phyloP scores from a whole-genome alignment of 2,113 vertebrate genomes.

The Crotophaga sulcirostris region DNA sequence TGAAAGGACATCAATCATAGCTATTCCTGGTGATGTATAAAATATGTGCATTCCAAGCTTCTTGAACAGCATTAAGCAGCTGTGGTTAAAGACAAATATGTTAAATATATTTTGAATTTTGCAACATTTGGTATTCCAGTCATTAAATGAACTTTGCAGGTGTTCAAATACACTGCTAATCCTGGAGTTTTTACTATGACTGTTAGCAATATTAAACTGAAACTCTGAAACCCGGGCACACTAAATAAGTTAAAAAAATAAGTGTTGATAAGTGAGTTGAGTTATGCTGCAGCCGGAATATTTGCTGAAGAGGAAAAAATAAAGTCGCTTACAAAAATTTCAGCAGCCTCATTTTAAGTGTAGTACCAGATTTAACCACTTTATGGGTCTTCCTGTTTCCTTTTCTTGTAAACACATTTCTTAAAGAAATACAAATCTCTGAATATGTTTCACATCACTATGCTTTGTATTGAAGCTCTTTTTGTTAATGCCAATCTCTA shows the following conservation, averaged over 20 bases:
- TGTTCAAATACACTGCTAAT: constrained; percentile 76
- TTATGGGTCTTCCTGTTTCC: constrained; percentile 31
- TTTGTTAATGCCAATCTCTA: neutral
- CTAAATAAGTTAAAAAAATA: constrained; percentile 40
- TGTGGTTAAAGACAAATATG: constrained; percentile 73
- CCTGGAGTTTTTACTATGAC: constrained; percentile 60
- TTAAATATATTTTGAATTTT: constrained; percentile 74
- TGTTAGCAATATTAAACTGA: constrained; percentile 70
- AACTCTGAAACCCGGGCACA: constrained; percentile 50
- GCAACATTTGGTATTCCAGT: constrained; percentile 72
- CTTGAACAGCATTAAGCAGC: constrained; percentile 66
- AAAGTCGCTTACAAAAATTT: constrained; percentile 14
- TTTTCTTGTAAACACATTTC: constrained; percentile 45
- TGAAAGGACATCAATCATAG: constrained; percentile 69
- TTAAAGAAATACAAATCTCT: neutral
- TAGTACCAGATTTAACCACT: constrained; percentile 48
- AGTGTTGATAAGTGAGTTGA: constrained; percentile 43
- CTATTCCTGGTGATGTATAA: constrained; percentile 55
- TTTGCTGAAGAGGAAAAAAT: constrained; percentile 59
- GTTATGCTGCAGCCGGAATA: constrained; percentile 55
- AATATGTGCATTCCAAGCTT: constrained; percentile 57
- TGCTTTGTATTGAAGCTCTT: neutral
- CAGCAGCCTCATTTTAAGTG: constrained; percentile 39
- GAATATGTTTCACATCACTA: neutral
- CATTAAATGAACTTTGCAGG: constrained; percentile 79